Evolutionary conservation across 2,797 vertebrate species (phyloP).

Genomic region (Botia almorhae): DNA sequence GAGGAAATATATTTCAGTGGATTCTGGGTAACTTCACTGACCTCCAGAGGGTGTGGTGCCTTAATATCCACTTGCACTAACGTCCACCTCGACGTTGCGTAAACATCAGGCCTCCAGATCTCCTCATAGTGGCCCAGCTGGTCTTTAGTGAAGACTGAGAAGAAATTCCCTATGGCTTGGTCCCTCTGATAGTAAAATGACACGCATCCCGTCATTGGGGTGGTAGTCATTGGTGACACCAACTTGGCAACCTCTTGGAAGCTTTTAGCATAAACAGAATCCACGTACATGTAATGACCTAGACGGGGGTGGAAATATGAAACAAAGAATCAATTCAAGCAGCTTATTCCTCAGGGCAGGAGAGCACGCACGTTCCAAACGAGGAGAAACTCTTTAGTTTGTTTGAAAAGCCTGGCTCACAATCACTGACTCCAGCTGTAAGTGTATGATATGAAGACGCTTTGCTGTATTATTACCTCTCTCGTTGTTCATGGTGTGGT

Average conservation of each 20-base stretch:
- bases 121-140: constrained; percentile 87
- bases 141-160: constrained; percentile 89
- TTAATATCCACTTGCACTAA: constrained; percentile 86
- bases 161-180: constrained; percentile 84
- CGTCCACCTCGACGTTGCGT: constrained; percentile 77
- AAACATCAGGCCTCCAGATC: constrained; percentile 85
- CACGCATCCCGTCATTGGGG: constrained; percentile 86
- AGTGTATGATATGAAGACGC: constrained; percentile 50
- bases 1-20: too few species aligned
- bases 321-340: constrained; percentile 23
- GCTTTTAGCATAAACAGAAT: constrained; percentile 88
- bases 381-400: neutral
- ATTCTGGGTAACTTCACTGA: constrained; percentile 65
- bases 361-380: neutral
- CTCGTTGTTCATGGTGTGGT: constrained; percentile 81
- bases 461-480: constrained; percentile 73
- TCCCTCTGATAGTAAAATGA: constrained; percentile 89
- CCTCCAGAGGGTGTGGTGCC: constrained; percentile 86
- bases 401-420: constrained; percentile 13
- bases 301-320: constrained; percentile 46
- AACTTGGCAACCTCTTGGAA: constrained; percentile 95
- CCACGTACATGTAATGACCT: constrained; percentile 97
- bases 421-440: constrained; percentile 5
- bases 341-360: constrained; percentile 4
- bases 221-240: constrained; percentile 84